Conservation (phyloP, 35 echinoderm and acorn worm genomes). For the Apostichopus japonicus region DNA sequence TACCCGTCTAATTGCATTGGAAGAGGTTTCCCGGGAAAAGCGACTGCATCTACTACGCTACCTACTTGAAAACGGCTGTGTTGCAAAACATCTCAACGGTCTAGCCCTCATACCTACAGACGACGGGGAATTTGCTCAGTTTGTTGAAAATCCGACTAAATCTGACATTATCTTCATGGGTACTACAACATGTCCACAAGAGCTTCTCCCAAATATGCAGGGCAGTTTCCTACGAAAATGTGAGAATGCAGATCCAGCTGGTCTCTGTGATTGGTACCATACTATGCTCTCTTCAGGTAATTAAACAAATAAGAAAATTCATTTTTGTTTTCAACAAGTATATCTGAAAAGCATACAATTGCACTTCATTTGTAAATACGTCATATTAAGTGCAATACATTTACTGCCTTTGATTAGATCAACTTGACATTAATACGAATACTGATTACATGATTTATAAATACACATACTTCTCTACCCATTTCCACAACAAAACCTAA, state of each 20-base stretch:
- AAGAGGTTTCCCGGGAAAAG: background rate
- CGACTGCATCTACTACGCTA: background rate
- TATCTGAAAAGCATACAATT: too few relatives aligned
- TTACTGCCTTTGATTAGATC: too few relatives aligned
- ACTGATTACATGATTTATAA: too few relatives aligned
- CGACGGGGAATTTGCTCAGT: background rate
- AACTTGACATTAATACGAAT: too few relatives aligned
- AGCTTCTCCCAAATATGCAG: conserved; percentile 10
- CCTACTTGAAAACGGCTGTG: background rate
- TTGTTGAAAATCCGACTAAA: background rate
- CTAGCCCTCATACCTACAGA: conserved; percentile 3
- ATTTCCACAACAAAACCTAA: too few relatives aligned
- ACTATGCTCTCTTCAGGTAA: conserved; percentile 5
- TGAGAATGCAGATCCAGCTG: too few relatives aligned
- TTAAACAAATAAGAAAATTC: too few relatives aligned
- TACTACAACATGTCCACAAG: background rate
- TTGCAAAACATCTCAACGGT: background rate
- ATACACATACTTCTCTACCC: too few relatives aligned
- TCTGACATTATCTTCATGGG: background rate
- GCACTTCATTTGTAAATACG: too few relatives aligned
- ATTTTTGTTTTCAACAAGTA: too few relatives aligned
- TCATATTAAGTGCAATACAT: too few relatives aligned
- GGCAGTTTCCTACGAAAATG: background rate
- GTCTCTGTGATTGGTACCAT: background rate
- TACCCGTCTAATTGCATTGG: background rate